Evolutionary conservation across 2,113 vertebrate genomes (phyloP), one percentile per base, ranked within the genome.

Genomic region (Muntiacus reevesi): DNA sequence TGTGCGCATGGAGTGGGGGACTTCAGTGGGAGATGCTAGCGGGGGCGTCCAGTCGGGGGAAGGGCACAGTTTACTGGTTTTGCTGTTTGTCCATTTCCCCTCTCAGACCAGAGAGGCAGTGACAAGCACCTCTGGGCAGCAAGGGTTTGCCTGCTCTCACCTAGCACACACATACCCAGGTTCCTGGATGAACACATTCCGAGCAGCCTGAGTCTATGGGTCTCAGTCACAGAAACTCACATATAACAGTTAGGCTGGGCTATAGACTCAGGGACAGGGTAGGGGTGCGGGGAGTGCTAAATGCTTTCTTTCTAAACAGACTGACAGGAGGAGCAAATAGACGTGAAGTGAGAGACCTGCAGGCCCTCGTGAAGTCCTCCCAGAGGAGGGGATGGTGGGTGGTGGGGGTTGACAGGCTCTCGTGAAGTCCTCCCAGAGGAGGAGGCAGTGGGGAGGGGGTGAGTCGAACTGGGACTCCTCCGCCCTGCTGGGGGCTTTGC

Each of bases 1-100:
- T 7, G 7, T 3, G 25, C 4, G 2, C 27, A 7, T 0, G 0
- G 54, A 21, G 23, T 27, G 13, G 47, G 5, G 55, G 6, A 45
- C 67, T 55, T 60, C n/a, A 36, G n/a, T 1, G 0, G 52, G 40
- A 52, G 64, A 21, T 1, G 0, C 11, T 7, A 43, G 17, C 0
- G 1, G 13, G 52, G 9, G 28, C 4, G 8, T 36, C 21, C 8
- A 25, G 50, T 5, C 11, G 7, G 11, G 15, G 6, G 5, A 5
- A 21, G n/a, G 8, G 16, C 1, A 10, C 45, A 17, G 15, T 50
- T 78, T 30, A 21, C 30, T 19, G 0, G 5, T 25, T 67, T 43
- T 19, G 10, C 81, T 47, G 4, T 54, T 13, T 21, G 28, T 54
- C 12, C 12, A 5, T 36, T 60, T 84, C 43, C 36, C 87, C 52